Evolutionary conservation across 2,888 invertebrate genomes (phyloP).

Genomic region (Melitaea athalia): DNA sequence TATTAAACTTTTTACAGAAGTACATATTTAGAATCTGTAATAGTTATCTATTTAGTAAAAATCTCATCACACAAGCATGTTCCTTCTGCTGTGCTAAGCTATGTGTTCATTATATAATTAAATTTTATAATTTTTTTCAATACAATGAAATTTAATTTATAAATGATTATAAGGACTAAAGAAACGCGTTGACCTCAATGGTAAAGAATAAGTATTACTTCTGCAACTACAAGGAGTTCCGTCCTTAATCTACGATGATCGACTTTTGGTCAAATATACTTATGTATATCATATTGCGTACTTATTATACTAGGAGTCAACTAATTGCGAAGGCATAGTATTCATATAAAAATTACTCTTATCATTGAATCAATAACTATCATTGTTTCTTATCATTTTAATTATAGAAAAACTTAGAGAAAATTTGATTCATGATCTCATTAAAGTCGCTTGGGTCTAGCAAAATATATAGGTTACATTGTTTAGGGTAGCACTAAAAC

Average conservation of each 20-base stretch:
- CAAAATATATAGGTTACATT: slow-evolving; percentile 35
- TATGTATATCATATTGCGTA: background rate
- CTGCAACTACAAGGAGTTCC: slow-evolving; percentile 5
- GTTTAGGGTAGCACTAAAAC: slow-evolving; percentile 38
- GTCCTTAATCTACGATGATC: slow-evolving; percentile 1
- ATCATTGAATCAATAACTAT: too few relatives aligned
- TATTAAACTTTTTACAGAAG: too few relatives aligned
- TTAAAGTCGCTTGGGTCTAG: slow-evolving; percentile 38
- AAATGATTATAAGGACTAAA: background rate
- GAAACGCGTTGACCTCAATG: background rate
- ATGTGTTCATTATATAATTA: background rate
- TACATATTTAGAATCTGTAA: too few relatives aligned
- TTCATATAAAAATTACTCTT: background rate
- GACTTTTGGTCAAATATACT: background rate
- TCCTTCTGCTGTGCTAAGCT: too few relatives aligned
- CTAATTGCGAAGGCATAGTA: too few relatives aligned
- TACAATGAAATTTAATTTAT: background rate
- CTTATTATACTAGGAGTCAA: background rate
- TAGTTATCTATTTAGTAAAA: too few relatives aligned
- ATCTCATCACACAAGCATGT: too few relatives aligned
- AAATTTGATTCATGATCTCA: slow-evolving; percentile 20
- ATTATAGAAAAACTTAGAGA: background rate
- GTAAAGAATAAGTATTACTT: background rate
- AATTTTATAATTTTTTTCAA: background rate
- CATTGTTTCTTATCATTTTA: too few relatives aligned